A percentile compares a stretch with the other conserved stretches of the same genome.
phyloP scores from a whole-genome alignment of 2,888 invertebrate species.

The Mesoligia furuncula region DNA sequence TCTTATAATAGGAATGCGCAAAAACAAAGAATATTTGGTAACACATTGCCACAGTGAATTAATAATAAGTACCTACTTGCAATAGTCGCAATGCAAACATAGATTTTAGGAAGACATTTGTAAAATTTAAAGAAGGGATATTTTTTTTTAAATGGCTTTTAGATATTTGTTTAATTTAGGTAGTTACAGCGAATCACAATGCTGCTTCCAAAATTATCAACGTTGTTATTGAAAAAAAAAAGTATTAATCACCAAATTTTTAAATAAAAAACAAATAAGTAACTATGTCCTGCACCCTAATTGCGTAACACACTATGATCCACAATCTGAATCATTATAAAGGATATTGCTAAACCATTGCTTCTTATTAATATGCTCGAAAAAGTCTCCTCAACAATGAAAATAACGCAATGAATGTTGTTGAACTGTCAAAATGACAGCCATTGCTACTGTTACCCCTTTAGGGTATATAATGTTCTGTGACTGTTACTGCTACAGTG shows the following conservation, averaged over 20 bases:
- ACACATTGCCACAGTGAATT: slow-evolving; percentile 44
- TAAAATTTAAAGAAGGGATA: too few relatives aligned
- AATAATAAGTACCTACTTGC: not conserved
- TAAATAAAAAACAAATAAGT: not conserved
- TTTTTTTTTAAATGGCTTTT: too few relatives aligned
- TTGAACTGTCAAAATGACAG: not conserved
- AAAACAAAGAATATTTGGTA: slow-evolving; percentile 61
- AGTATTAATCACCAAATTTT: not conserved
- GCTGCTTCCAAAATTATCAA: not conserved
- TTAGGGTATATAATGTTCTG: too few relatives aligned
- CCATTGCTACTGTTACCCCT: not conserved
- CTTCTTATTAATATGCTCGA: not conserved
- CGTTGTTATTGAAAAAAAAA: not conserved
- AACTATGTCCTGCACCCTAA: not conserved
- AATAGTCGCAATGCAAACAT: slow-evolving; percentile 1
- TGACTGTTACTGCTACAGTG: not conserved
- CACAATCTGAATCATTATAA: not conserved
- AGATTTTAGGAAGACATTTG: slow-evolving; percentile 4
- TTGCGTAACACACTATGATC: not conserved
- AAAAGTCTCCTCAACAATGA: not conserved
- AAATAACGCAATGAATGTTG: not conserved
- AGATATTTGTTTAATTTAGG: not conserved
- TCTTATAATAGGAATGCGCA: slow-evolving; percentile 53
- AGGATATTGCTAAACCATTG: not conserved
- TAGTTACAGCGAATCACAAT: not conserved